Percentiles rank a stretch among this genome's conserved stretches.
Conservation (phyloP, 2,888 invertebrate species). For the Dynastes tityus region DNA sequence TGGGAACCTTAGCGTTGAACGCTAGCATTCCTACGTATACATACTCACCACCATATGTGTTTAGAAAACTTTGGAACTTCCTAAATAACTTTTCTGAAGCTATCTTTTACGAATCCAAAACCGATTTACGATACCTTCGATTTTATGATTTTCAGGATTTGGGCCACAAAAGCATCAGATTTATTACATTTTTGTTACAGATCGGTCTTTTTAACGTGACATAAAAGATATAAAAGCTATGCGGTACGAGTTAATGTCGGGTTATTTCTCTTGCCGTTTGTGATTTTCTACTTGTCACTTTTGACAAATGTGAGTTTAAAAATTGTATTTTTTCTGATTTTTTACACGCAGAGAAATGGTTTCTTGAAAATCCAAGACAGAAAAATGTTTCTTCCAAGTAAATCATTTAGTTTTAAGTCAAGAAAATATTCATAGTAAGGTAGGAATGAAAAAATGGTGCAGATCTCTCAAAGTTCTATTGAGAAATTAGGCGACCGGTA, state of each 20-base stretch:
- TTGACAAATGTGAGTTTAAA: too few relatives aligned
- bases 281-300: not conserved
- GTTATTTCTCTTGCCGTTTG: not conserved
- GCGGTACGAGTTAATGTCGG: constrained; percentile 6
- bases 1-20: constrained; percentile 11
- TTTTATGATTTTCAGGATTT: constrained; percentile 31
- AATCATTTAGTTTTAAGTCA: too few relatives aligned
- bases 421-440: too few relatives aligned
- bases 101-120: constrained; percentile 46
- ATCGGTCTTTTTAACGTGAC: constrained; percentile 31
- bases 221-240: constrained; percentile 28
- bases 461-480: too few relatives aligned
- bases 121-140: constrained; percentile 36
- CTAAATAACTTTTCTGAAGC: constrained; percentile 41
- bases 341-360: too few relatives aligned
- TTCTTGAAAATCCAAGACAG: too few relatives aligned
- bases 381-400: too few relatives aligned
- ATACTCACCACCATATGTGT: constrained; percentile 4
- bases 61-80: constrained; percentile 43
- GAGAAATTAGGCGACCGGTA: too few relatives aligned
- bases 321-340: too few relatives aligned
- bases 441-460: too few relatives aligned
- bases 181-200: constrained; percentile 45
- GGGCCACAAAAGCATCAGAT: constrained; percentile 34
- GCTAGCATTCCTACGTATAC: constrained; percentile 5